A percentile compares a stretch with the other conserved stretches of the same genome.
Conservation (phyloP, 2,797 vertebrate genomes). For the Ceryle rudis region DNA sequence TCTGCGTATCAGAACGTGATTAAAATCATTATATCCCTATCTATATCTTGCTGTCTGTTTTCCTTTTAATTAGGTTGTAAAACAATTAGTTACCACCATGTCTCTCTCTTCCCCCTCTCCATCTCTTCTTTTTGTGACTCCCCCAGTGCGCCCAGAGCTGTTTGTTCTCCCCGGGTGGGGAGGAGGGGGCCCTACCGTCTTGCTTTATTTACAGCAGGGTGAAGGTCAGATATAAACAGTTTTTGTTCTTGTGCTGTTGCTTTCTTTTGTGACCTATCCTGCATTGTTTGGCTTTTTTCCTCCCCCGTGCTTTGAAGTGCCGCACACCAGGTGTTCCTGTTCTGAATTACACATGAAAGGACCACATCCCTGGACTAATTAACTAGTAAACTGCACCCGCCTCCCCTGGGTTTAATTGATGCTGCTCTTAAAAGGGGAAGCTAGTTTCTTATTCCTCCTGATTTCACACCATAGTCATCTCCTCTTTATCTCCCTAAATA, state of each 20-base stretch:
- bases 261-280: constrained; percentile 79
- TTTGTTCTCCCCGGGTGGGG: constrained; percentile 74
- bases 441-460: constrained; percentile 64
- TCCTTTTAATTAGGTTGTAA: constrained; percentile 84
- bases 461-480: constrained; percentile 70
- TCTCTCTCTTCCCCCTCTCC: constrained; percentile 59
- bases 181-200: constrained; percentile 58
- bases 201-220: constrained; percentile 80
- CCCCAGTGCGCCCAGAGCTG: constrained; percentile 63
- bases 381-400: constrained; percentile 84
- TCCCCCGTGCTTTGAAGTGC: constrained; percentile 82
- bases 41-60: constrained; percentile 76
- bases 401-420: constrained; percentile 83
- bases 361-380: constrained; percentile 85
- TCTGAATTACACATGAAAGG: constrained; percentile 89
- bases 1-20: constrained; percentile 69
- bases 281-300: constrained; percentile 80
- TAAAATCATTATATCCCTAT: constrained; percentile 72
- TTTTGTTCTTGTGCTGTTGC: constrained; percentile 77
- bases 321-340: constrained; percentile 85
- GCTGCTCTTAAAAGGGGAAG: constrained; percentile 79
- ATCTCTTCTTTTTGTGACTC: not conserved
- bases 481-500: constrained; percentile 70
- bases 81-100: constrained; percentile 81
- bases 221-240: constrained; percentile 82